These are phyloP conservation scores for Nemopilema nomurai DNA, from an alignment of 30 jellyfish, hydroid and myxozoan genomes.

Conservation along the genomic window DNA sequence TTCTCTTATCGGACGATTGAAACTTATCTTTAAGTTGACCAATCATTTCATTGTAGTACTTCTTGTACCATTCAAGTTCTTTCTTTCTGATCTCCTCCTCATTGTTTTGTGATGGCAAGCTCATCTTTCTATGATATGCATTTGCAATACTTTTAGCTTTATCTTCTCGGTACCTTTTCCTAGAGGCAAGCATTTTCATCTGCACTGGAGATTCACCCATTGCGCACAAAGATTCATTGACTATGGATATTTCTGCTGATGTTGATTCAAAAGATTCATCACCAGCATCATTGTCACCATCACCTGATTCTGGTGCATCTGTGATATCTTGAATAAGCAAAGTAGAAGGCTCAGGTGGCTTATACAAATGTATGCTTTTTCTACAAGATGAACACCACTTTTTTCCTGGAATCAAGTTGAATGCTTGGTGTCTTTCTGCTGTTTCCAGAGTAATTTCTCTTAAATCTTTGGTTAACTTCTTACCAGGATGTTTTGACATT, in stretches of 20 bases:
- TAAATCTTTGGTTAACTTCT: neutral
- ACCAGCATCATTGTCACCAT: neutral
- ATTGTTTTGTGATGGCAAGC: neutral
- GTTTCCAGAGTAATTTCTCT: conserved; percentile 1
- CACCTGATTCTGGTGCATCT: neutral
- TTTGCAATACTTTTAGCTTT: neutral
- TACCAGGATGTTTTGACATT: too few relatives aligned
- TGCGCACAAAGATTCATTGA: neutral
- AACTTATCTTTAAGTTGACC: conserved; percentile 8
- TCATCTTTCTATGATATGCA: neutral
- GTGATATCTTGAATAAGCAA: neutral
- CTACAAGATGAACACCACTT: conserved; percentile 14
- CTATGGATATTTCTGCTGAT: conserved; percentile 5
- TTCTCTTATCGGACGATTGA: conserved; percentile 31
- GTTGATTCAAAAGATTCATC: conserved; percentile 22
- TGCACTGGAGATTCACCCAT: conserved; percentile 34
- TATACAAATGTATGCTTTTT: neutral
- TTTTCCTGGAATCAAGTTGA: conserved; percentile 19
- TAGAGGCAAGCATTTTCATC: neutral
- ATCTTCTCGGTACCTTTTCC: neutral
- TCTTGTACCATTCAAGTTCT: too few relatives aligned
- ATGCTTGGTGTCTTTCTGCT: neutral
- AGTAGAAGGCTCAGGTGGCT: too few relatives aligned
- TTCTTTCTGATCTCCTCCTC: neutral
- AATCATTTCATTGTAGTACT: conserved; percentile 11